These are phyloP conservation scores for Hydractinia echinata DNA, from an alignment of 30 jellyfish, hydroid and myxozoan species.

Conservation along the genomic window DNA sequence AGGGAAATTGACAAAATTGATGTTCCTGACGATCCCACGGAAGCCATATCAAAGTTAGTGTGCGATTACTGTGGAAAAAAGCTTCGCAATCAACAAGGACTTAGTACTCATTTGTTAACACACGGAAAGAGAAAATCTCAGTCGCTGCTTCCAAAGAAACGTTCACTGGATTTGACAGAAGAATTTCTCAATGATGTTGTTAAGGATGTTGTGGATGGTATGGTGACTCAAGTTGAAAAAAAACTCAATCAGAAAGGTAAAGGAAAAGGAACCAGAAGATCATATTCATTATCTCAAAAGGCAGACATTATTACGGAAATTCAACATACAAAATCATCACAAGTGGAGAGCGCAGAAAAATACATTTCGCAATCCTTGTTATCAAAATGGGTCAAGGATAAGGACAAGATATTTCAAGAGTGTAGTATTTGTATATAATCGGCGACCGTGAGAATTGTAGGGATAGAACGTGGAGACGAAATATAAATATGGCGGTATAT, in stretches of 20 bases:
- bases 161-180: conserved; percentile 21
- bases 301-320: conserved; percentile 30
- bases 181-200: conserved; percentile 28
- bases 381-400: conserved; percentile 23
- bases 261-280: conserved; percentile 32
- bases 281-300: conserved; percentile 25
- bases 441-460: too few relatives aligned
- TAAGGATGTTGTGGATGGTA: conserved; percentile 21
- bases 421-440: too few relatives aligned
- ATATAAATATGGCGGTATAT: too few relatives aligned
- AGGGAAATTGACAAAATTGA: conserved; percentile 1
- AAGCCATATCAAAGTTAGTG: neutral
- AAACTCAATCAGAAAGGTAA: conserved; percentile 18
- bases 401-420: conserved; percentile 36
- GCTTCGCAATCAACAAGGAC: conserved; percentile 16
- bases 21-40: conserved; percentile 24
- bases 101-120: conserved; percentile 23
- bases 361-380: conserved; percentile 20
- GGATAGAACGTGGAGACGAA: too few relatives aligned
- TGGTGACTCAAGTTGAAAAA: conserved; percentile 24
- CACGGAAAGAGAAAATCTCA: conserved; percentile 32
- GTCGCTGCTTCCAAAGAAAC: conserved; percentile 17
- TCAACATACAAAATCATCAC: conserved; percentile 13
- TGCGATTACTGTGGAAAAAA: conserved; percentile 23
- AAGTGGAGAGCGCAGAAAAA: conserved; percentile 16